Conservation (phyloP, 2,113 vertebrate genomes). For the Falcunculus frontatus region DNA sequence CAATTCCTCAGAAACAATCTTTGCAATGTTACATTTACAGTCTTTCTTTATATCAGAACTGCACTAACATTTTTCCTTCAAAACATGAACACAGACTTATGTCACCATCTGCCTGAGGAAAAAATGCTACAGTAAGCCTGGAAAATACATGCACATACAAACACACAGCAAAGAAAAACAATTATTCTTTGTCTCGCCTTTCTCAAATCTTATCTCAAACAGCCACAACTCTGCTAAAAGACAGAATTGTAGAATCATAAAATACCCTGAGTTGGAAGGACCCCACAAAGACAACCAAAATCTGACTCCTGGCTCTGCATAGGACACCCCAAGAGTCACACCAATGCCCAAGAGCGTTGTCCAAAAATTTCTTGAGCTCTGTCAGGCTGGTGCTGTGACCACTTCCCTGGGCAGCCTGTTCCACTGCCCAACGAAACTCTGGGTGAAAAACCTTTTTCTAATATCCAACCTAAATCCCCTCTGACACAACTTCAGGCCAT, state of each 20-base stretch:
- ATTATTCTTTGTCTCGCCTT: background rate
- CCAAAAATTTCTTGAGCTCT: background rate
- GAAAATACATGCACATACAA: background rate
- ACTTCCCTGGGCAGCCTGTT: background rate
- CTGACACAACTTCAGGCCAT: background rate
- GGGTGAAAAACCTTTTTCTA: background rate
- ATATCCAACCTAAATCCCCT: background rate
- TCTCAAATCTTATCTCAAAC: background rate
- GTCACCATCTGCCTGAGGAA: background rate
- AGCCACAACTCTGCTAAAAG: background rate
- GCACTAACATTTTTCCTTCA: background rate
- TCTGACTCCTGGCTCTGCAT: background rate
- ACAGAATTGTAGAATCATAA: background rate
- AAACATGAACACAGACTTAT: background rate
- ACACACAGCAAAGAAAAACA: background rate
- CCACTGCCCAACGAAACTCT: background rate
- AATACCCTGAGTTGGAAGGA: background rate
- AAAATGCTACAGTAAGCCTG: background rate
- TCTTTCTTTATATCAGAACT: background rate
- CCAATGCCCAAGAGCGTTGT: background rate
- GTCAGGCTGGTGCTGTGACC: background rate
- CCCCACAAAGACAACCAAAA: accelerated
- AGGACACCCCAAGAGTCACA: background rate
- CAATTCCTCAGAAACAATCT: background rate
- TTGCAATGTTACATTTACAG: background rate